Conservation (phyloP, 2,797 vertebrate species). For the Dipus sagitta region DNA sequence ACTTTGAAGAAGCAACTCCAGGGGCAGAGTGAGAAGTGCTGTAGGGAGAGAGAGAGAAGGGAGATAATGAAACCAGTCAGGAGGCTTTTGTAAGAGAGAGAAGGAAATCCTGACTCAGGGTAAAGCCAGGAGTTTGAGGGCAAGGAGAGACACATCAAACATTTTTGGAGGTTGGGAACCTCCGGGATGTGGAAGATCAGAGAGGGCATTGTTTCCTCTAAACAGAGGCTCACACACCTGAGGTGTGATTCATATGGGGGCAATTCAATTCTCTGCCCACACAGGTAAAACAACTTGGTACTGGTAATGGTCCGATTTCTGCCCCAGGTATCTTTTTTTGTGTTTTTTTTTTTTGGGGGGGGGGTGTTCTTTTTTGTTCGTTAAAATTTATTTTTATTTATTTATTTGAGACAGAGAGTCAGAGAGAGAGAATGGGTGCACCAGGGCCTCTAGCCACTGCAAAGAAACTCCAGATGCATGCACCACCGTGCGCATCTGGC, state of each 20-base stretch:
- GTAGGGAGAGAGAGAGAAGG: not conserved
- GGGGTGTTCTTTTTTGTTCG: too few species aligned
- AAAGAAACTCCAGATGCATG: too few species aligned
- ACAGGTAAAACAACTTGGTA: not conserved
- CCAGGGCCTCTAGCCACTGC: too few species aligned
- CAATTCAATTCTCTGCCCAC: not conserved
- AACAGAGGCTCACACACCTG: not conserved
- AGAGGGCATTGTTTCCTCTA: not conserved
- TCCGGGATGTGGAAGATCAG: not conserved
- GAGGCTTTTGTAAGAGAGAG: slow-evolving; percentile 17
- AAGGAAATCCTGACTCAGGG: not conserved
- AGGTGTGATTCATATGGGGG: not conserved
- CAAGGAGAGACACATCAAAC: not conserved
- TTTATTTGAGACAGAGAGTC: too few species aligned
- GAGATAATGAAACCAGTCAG: not conserved
- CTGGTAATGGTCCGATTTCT: not conserved
- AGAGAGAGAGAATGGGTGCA: too few species aligned
- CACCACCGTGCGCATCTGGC: too few species aligned
- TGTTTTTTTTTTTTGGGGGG: too few species aligned
- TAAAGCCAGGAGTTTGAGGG: not conserved
- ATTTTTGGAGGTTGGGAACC: not conserved
- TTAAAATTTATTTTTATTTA: too few species aligned
- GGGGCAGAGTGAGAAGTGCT: not conserved
- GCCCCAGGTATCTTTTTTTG: not conserved
- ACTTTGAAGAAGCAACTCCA: not conserved